Base-by-base conservation (phyloP, 2,888 invertebrate species). In the Therioaphis trifolii region DNA sequence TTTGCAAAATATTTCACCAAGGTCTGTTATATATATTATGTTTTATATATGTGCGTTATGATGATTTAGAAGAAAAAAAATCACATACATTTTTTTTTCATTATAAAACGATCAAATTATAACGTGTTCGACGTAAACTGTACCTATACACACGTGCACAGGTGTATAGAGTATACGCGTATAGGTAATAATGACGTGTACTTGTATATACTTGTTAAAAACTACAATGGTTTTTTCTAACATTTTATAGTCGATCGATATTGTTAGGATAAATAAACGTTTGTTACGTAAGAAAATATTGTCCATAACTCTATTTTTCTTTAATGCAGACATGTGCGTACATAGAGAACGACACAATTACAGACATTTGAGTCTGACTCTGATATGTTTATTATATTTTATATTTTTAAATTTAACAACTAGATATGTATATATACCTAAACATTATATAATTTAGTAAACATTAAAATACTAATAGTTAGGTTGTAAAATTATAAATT, bases 1-100 rank as follows among this genome's bases (percentile, higher is more conserved):
- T 71, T 71, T 46, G 46, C 24, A 71, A 49, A 71, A 71, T 46
- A 46, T 71, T 71, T 71, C 21, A 71, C 15, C 69, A 71, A 71
- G 46, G 69, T 49, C 69, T 46, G 18, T 27, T 49, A 35, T 35
- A 35, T 35, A 35, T 35, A 35, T 35, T 35, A 35, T 35, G 7
- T 35, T 5, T 35, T 7, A 35, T 3, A 35, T 7, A 35, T 35
- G 7, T 35, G 7, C 35, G n/a, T n/a, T n/a, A 49, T 18, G 27
- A 71, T 71, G 69, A 71, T 49, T 71, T 71, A 15, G 46, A 63
- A 15, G 46, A 71, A 71, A 71, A 71, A 71, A 46, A 46, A 27
- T 46, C 27, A 71, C 27, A 71, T 18, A 49, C 46, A 24, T 7
- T 46, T 40, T 68, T 68, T 46, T 69, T 71, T 24, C n/a, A 46